A percentile compares a stretch with the other conserved stretches of the same genome.
phyloP scores from a whole-genome alignment of 2,797 vertebrate genomes.

The Morelia viridis region DNA sequence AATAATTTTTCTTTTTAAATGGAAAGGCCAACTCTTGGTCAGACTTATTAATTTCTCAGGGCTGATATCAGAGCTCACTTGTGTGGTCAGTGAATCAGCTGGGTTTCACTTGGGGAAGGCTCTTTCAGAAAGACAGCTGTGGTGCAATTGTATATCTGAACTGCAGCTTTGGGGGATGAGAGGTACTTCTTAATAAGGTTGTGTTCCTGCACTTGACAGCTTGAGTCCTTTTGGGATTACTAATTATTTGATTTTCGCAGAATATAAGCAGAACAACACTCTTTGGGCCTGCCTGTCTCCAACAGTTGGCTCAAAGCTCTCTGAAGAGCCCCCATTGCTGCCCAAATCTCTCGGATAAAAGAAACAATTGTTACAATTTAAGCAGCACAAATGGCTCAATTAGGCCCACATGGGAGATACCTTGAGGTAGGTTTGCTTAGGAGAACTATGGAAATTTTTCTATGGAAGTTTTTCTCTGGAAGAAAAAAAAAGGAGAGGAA shows the following conservation, averaged over 20 bases:
- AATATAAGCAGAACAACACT: not conserved
- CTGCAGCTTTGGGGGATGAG: not conserved
- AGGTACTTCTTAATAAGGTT: not conserved
- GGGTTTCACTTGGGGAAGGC: not conserved
- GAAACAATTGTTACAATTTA: not conserved
- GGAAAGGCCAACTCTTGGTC: not conserved
- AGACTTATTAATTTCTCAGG: not conserved
- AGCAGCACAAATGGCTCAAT: not conserved
- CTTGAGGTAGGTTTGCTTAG: not conserved
- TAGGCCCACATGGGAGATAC: not conserved
- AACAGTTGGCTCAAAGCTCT: not conserved
- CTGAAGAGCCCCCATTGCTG: not conserved
- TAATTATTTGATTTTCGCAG: not conserved
- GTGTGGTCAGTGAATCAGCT: not conserved
- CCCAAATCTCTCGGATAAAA: not conserved
- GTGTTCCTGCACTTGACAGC: not conserved
- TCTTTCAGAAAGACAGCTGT: not conserved
- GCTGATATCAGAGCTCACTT: not conserved
- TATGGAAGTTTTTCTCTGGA: not conserved
- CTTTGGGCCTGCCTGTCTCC: not conserved
- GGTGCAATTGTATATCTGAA: not conserved
- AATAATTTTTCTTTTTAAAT: not conserved
- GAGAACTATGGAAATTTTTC: not conserved
- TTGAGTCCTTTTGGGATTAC: not conserved
- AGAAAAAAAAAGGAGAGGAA: slow-evolving; percentile 14